Evolutionary conservation across 2,113 vertebrate species (phyloP).

Genomic region (Dicerorhinus sumatrensis): DNA sequence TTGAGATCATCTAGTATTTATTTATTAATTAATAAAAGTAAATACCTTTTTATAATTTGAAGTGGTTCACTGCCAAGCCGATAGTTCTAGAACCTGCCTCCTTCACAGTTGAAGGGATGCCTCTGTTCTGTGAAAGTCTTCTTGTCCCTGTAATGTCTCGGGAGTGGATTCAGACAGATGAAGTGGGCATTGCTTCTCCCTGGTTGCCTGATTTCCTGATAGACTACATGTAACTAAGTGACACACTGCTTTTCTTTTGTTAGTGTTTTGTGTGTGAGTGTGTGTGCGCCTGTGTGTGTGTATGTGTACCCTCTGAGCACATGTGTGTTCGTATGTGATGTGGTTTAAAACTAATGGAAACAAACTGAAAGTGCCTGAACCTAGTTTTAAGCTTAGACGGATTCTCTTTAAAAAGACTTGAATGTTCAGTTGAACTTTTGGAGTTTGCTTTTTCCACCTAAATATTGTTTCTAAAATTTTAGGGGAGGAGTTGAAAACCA

Average conservation of each 20-base stretch:
- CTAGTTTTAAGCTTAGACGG: conserved; percentile 95
- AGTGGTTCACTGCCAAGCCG: conserved; percentile 99
- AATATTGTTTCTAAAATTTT: conserved; percentile 83
- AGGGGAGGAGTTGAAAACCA: conserved; percentile 74
- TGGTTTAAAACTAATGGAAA: conserved; percentile 92
- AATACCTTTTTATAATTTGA: conserved; percentile 96
- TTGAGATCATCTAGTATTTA: conserved; percentile 98
- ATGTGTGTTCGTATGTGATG: conserved; percentile 84
- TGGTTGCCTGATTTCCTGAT: conserved; percentile 91
- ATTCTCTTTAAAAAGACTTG: conserved; percentile 96
- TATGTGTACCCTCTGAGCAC: conserved; percentile 81
- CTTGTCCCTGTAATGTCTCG: conserved; percentile 85
- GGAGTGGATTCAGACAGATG: conserved; percentile 81
- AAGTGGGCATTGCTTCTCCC: conserved; percentile 82
- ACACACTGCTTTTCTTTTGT: conserved; percentile 86
- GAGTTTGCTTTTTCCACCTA: conserved; percentile 94
- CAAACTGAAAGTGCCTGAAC: conserved; percentile 99
- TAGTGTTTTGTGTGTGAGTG: conserved; percentile 54
- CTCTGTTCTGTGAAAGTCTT: conserved; percentile 83
- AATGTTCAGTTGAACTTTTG: conserved; percentile 95
- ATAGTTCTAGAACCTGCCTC: conserved; percentile 93
- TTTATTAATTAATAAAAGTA: conserved; percentile 95
- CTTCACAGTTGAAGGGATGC: conserved; percentile 86
- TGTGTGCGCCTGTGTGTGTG: conserved; percentile 51
- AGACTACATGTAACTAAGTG: conserved; percentile 83